Conservation (phyloP, 2,888 invertebrate species). For the Cylloceria caligata region DNA sequence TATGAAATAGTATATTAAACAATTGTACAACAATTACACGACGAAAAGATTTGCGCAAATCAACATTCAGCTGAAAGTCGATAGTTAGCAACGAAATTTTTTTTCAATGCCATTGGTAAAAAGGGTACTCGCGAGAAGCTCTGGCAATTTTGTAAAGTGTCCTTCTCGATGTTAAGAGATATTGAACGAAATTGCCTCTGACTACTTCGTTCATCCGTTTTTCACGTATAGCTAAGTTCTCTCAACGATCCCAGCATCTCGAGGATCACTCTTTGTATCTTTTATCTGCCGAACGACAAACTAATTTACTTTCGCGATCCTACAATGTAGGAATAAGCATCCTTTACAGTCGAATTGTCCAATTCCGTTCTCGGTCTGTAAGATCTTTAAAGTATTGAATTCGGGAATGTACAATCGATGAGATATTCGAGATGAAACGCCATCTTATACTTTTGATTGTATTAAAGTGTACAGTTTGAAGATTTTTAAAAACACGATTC, state of each 20-base stretch:
- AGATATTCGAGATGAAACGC: not conserved
- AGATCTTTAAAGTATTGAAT: not conserved
- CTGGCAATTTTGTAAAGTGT: constrained; percentile 19
- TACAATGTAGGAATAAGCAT: not conserved
- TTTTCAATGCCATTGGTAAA: not conserved
- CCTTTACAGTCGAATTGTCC: not conserved
- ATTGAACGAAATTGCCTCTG: constrained; percentile 52
- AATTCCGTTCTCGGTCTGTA: not conserved
- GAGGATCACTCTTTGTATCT: constrained; percentile 23
- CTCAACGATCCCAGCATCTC: constrained; percentile 8
- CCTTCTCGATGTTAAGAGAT: constrained; percentile 29
- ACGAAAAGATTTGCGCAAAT: no score
- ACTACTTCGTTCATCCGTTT: not conserved
- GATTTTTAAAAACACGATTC: not conserved
- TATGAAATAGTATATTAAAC: no score
- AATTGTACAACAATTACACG: no score
- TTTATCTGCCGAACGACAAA: constrained; percentile 29
- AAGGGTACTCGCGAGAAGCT: constrained; percentile 9
- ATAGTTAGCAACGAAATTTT: not conserved
- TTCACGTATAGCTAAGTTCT: constrained; percentile 13
- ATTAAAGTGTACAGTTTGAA: not conserved
- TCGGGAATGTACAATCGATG: not conserved
- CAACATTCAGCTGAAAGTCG: no score
- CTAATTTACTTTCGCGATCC: constrained; percentile 37
- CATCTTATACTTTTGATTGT: not conserved